These are phyloP conservation scores for Brachynemurus nebulosus DNA, from an alignment of 2,888 invertebrate species.

Conservation along the genomic window DNA sequence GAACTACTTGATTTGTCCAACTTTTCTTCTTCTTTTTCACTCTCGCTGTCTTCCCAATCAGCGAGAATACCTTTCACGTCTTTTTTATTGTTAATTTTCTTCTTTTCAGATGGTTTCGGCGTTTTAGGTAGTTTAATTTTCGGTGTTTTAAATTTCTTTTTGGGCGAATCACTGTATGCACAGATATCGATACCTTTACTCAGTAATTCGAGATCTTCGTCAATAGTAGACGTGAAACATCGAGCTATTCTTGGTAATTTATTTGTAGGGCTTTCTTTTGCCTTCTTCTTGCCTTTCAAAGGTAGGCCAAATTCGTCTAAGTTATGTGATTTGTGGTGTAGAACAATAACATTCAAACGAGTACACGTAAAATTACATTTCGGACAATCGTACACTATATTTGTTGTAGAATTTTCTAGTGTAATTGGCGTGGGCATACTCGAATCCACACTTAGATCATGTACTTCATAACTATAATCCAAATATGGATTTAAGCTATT, in stretches of 20 bases:
- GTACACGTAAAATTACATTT: constrained; percentile 50
- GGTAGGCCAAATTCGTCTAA: constrained; percentile 27
- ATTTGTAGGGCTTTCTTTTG: constrained; percentile 19
- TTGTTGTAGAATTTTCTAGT: not conserved
- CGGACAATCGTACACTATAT: constrained; percentile 40
- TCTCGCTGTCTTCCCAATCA: constrained; percentile 55
- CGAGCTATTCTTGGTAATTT: constrained; percentile 17
- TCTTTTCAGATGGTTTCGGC: constrained; percentile 34
- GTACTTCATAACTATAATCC: too few species aligned
- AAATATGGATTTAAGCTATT: too few species aligned
- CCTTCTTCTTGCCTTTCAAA: constrained; percentile 20
- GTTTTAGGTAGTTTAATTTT: constrained; percentile 9
- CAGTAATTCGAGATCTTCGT: constrained; percentile 22
- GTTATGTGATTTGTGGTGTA: constrained; percentile 58
- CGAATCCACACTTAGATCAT: too few species aligned
- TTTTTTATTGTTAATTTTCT: constrained; percentile 15
- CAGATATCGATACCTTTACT: constrained; percentile 20
- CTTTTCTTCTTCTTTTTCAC: constrained; percentile 20
- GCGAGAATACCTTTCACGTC: constrained; percentile 38
- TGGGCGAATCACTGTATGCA: constrained; percentile 11
- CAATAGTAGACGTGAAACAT: constrained; percentile 20
- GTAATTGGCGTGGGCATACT: too few species aligned
- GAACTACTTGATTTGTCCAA: constrained; percentile 6
- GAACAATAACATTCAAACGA: constrained; percentile 57
- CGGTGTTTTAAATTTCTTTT: constrained; percentile 13